A percentile compares a stretch with the other conserved stretches of the same genome.
phyloP scores from a whole-genome alignment of 2,113 vertebrate genomes.

The Rhinoderma darwinii region DNA sequence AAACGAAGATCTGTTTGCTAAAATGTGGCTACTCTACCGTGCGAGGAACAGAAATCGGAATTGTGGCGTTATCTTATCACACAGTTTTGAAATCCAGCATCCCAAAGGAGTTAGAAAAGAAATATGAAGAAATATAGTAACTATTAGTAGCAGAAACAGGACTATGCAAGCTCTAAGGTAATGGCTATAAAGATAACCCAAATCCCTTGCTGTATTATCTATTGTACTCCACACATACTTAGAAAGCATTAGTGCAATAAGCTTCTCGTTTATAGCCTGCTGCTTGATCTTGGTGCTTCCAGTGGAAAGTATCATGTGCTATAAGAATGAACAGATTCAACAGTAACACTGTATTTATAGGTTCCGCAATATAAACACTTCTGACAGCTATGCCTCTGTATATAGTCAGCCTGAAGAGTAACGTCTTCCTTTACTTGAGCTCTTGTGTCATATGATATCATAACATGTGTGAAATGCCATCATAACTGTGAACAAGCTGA shows the following conservation, averaged over 20 bases:
- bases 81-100: neutral
- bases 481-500: too few species aligned
- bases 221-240: neutral
- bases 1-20: neutral
- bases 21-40: neutral
- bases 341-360: neutral
- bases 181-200: conserved; percentile 6
- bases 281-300: neutral
- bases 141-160: neutral
- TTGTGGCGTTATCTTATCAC: neutral
- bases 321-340: neutral
- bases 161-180: neutral
- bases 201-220: neutral
- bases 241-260: conserved; percentile 11
- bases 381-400: neutral
- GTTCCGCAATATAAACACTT: neutral
- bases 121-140: too few species aligned
- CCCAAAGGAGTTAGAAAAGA: neutral
- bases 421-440: too few species aligned
- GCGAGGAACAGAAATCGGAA: neutral
- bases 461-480: too few species aligned
- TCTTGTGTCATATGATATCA: too few species aligned
- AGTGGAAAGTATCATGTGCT: too few species aligned
- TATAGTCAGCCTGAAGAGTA: neutral
- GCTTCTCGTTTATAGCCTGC: neutral